phyloP scores from a whole-genome alignment of 2,888 invertebrate genomes.

The Zelleria hepariella region DNA sequence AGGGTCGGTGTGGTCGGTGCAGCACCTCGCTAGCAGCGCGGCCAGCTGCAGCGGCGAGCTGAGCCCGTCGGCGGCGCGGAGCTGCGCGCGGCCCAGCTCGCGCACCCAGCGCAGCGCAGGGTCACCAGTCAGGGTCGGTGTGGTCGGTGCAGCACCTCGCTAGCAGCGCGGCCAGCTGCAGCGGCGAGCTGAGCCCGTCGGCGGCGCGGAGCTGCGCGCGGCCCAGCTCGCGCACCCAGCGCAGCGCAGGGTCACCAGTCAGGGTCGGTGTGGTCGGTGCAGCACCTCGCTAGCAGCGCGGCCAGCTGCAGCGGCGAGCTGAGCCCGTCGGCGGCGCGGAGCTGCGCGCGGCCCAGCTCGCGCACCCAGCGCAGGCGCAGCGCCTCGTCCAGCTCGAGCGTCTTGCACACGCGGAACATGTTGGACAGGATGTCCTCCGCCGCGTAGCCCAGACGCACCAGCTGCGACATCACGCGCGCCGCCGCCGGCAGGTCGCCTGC shows the following conservation, averaged over 20 bases:
- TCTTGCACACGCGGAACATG: conserved; percentile 94
- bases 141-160: background rate
- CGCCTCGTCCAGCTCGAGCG: conserved; percentile 83
- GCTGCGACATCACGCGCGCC: conserved; percentile 81
- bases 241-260: conserved; percentile 7
- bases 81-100: conserved; percentile 92
- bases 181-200: background rate
- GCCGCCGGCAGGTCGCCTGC: background rate
- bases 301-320: conserved; percentile 91
- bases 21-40: conserved; percentile 87
- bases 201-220: background rate
- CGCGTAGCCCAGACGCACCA: conserved; percentile 96
- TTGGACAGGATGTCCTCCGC: conserved; percentile 97
- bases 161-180: background rate
- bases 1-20: conserved; percentile 56
- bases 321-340: conserved; percentile 75
- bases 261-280: conserved; percentile 47
- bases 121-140: too few species aligned
- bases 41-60: conserved; percentile 91
- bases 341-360: conserved; percentile 92
- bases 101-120: conserved; percentile 88
- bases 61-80: conserved; percentile 91
- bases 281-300: conserved; percentile 87
- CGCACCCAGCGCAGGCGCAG: conserved; percentile 88
- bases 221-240: background rate